phyloP scores from a whole-genome alignment of 2,888 invertebrate genomes.

The Chorisops tibialis region DNA sequence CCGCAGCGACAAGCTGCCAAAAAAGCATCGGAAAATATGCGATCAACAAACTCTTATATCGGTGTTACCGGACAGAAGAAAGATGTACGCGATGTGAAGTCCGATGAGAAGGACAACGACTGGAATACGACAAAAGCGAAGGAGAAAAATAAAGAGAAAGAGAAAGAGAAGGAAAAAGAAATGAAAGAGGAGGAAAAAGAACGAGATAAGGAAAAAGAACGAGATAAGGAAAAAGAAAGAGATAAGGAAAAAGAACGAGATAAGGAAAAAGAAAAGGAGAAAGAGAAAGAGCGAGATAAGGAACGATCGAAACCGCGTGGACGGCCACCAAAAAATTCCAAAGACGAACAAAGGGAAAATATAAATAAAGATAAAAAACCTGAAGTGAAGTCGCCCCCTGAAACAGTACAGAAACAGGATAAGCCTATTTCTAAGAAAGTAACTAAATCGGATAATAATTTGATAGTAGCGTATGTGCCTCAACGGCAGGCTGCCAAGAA shows the following conservation, averaged over 20 bases:
- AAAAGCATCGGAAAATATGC: constrained; percentile 85
- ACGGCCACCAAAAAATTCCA: constrained; percentile 46
- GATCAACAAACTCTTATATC: constrained; percentile 57
- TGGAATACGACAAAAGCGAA: constrained; percentile 36
- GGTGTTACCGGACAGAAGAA: constrained; percentile 24
- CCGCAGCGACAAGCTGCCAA: constrained; percentile 88
- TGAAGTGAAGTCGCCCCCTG: constrained; percentile 32
- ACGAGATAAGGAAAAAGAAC: constrained; percentile 54
- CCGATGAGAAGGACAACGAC: constrained; percentile 35
- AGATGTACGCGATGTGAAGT: constrained; percentile 23
- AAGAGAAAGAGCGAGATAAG: constrained; percentile 40
- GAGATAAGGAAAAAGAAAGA: constrained; percentile 49
- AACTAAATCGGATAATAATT: constrained; percentile 52
- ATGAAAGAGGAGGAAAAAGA: constrained; percentile 34
- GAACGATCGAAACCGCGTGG: constrained; percentile 44
- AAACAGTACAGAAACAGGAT: neutral
- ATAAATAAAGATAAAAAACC: constrained; percentile 45
- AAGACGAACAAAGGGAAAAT: constrained; percentile 40
- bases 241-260: constrained; percentile 28
- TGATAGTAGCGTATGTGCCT: constrained; percentile 78
- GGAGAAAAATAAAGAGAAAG: constrained; percentile 36
- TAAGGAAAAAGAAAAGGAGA: constrained; percentile 35
- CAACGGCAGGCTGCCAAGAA: constrained; percentile 89
- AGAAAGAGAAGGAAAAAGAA: constrained; percentile 35
- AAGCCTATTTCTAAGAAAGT: constrained; percentile 8